Evolutionary conservation across 2,888 invertebrate genomes (phyloP).

Genomic region (Nycteola revayana): DNA sequence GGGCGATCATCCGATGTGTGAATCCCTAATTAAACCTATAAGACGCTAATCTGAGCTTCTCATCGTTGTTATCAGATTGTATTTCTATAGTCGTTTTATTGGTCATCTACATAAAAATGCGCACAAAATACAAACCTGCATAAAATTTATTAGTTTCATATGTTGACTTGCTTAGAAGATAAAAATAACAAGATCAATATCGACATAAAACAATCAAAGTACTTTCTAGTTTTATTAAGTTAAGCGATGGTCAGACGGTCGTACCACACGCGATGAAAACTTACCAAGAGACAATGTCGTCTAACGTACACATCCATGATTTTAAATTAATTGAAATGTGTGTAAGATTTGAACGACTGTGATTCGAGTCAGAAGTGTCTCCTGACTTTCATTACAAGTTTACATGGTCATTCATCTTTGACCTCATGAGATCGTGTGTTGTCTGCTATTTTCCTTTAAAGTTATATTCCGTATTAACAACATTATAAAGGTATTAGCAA

Average conservation of each 20-base stretch:
- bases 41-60: constrained; percentile 67
- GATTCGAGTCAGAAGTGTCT: constrained; percentile 69
- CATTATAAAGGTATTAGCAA: constrained; percentile 67
- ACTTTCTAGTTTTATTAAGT: constrained; percentile 62
- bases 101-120: too few relatives aligned
- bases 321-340: constrained; percentile 79
- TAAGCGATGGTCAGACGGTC: constrained; percentile 45
- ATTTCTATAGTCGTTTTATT: too few relatives aligned
- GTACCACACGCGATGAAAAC: constrained; percentile 65
- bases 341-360: constrained; percentile 66
- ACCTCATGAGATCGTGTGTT: constrained; percentile 56
- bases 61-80: too few relatives aligned
- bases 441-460: constrained; percentile 45
- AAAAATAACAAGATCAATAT: too few relatives aligned
- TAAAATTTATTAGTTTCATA: constrained; percentile 30
- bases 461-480: constrained; percentile 45
- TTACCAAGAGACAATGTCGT: constrained; percentile 64
- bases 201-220: constrained; percentile 48
- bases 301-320: constrained; percentile 54
- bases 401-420: constrained; percentile 79
- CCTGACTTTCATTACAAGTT: constrained; percentile 65
- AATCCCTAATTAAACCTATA: constrained; percentile 73
- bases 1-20: constrained; percentile 58
- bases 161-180: constrained; percentile 54
- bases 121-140: constrained; percentile 11